phyloP scores from a whole-genome alignment of 2,888 invertebrate genomes.

The Diarsia dahlii region DNA sequence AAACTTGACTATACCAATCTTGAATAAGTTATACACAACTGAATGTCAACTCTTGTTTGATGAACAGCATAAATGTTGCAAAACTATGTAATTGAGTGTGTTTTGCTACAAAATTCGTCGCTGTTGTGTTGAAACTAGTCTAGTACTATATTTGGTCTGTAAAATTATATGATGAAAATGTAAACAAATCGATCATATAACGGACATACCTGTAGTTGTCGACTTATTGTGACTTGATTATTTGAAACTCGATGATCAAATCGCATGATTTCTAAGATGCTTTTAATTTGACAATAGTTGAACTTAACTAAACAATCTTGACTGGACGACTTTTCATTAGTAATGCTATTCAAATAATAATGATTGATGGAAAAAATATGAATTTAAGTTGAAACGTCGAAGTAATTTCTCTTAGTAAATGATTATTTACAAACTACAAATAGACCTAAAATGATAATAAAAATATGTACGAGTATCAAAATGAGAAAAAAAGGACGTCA shows the following conservation, averaged over 20 bases:
- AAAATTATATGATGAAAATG: neutral
- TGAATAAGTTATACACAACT: constrained; percentile 26
- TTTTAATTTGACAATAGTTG: neutral
- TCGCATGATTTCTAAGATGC: neutral
- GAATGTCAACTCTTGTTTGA: constrained; percentile 22
- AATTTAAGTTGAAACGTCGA: neutral
- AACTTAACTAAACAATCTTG: too few species aligned
- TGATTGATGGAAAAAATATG: too few species aligned
- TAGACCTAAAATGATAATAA: too few species aligned
- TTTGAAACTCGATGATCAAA: neutral
- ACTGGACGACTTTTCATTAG: too few species aligned
- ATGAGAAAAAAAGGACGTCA: too few species aligned
- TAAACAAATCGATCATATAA: neutral
- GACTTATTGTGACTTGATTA: neutral
- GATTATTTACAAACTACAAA: too few species aligned
- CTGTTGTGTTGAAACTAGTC: constrained; percentile 23
- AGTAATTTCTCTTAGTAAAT: neutral
- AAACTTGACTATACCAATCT: neutral
- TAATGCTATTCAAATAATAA: neutral
- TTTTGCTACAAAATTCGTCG: constrained; percentile 14
- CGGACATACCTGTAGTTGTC: neutral
- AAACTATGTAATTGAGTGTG: constrained; percentile 20
- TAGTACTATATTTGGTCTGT: constrained; percentile 2
- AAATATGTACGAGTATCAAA: too few species aligned
- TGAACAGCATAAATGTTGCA: constrained; percentile 22